Conservation (phyloP, 1,140 invertebrate species). For the Trinorchestia longiramus region DNA sequence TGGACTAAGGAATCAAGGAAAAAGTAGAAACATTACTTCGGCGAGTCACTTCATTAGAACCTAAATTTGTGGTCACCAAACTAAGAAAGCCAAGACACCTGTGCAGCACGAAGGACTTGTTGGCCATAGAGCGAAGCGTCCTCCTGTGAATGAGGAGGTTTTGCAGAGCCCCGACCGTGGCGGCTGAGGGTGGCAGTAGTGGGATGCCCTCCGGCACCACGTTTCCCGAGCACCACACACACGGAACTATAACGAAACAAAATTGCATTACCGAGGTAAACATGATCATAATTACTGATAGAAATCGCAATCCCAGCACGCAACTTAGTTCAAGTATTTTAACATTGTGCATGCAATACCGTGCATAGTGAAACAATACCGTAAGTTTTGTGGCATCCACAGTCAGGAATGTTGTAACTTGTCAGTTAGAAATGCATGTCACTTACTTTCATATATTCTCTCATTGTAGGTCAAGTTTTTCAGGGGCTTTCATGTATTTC, state of each 20-base stretch:
- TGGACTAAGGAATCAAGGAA: not conserved
- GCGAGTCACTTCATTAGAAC: not conserved
- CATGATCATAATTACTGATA: no score
- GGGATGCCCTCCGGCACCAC: slow-evolving; percentile 14
- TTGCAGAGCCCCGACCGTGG: not conserved
- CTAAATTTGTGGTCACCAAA: not conserved
- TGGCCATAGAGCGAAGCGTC: slow-evolving; percentile 14
- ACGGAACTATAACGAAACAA: not conserved
- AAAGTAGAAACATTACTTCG: not conserved
- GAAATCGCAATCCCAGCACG: no score
- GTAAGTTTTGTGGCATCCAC: no score
- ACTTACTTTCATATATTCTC: no score
- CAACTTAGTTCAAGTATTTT: no score
- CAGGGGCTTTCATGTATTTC: no score
- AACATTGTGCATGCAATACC: no score
- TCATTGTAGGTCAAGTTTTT: no score
- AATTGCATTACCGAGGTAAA: not conserved
- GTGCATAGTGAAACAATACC: no score
- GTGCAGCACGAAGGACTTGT: slow-evolving; percentile 31
- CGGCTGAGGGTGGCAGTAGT: not conserved
- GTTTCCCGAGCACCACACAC: slow-evolving; percentile 29
- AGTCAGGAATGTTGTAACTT: no score
- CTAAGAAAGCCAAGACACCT: not conserved
- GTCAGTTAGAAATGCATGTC: no score
- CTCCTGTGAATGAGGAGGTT: slow-evolving; percentile 23